A percentile compares a stretch with the other conserved stretches of the same genome.
These are phyloP conservation scores for Lathronympha strigana DNA, from an alignment of 2,888 invertebrate genomes.

Conservation along the genomic window DNA sequence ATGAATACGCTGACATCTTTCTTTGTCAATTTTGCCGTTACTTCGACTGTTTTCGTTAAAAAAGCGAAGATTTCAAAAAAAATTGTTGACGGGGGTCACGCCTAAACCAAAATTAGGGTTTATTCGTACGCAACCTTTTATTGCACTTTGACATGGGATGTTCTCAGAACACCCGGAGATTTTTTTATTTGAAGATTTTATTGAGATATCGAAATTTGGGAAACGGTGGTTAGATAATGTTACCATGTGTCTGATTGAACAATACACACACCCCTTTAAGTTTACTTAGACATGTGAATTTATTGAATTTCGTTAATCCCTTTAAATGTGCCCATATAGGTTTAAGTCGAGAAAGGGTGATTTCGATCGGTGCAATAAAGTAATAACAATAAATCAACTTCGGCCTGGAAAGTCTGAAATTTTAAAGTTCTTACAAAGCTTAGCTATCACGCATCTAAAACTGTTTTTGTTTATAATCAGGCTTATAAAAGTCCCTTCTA, in stretches of 20 bases:
- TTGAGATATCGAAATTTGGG: conserved; percentile 74
- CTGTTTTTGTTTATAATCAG: conserved; percentile 12
- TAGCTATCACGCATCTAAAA: neutral
- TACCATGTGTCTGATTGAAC: conserved; percentile 61
- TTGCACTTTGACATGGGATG: conserved; percentile 81
- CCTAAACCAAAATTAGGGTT: conserved; percentile 80
- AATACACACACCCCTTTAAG: conserved; percentile 67
- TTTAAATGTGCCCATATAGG: conserved; percentile 45
- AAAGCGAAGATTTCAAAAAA: conserved; percentile 77
- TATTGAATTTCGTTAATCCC: conserved; percentile 57
- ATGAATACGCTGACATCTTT: conserved; percentile 72
- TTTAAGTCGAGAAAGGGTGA: conserved; percentile 38
- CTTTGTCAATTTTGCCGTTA: conserved; percentile 75
- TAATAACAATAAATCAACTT: conserved; percentile 22
- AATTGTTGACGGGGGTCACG: conserved; percentile 82
- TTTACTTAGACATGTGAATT: conserved; percentile 71
- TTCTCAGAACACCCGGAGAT: conserved; percentile 73
- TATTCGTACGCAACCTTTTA: conserved; percentile 76
- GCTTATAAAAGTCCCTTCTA: too few species aligned
- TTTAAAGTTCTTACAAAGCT: neutral
- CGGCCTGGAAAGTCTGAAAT: neutral
- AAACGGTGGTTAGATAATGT: conserved; percentile 77
- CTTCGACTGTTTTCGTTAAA: conserved; percentile 64
- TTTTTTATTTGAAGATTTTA: conserved; percentile 65
- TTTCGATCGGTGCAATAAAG: conserved; percentile 33